Percentiles rank a stretch among this genome's conserved stretches.
These are phyloP conservation scores for Carposina sasakii DNA, from an alignment of 1,140 invertebrate genomes.

Conservation along the genomic window DNA sequence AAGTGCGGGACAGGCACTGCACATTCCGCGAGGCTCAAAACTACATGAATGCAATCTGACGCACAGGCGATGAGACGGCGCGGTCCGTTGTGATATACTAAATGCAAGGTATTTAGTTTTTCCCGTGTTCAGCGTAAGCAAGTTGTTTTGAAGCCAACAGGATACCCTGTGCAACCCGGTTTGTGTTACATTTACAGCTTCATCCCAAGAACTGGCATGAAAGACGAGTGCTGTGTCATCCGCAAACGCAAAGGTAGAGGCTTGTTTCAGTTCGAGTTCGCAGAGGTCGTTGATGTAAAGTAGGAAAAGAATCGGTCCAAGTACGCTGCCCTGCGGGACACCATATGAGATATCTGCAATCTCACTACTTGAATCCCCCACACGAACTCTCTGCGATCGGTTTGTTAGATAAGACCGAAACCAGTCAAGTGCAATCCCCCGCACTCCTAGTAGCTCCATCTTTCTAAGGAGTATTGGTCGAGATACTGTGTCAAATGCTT, in stretches of 20 bases:
- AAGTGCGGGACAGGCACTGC: neutral
- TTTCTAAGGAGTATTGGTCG: conserved; percentile 8
- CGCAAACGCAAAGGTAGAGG: conserved; percentile 9
- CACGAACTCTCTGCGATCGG: conserved; percentile 16
- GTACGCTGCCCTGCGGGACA: conserved; percentile 18
- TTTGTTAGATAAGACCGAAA: conserved; percentile 8
- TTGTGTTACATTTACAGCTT: neutral
- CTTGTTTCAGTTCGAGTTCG: neutral
- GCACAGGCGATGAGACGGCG: neutral
- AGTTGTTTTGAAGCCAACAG: neutral
- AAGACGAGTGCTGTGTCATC: conserved; percentile 13
- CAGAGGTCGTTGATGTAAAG: conserved; percentile 17
- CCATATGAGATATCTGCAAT: conserved; percentile 4
- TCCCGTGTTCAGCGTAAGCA: conserved; percentile 4
- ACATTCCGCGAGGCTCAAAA: too few species aligned
- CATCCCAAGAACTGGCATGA: neutral
- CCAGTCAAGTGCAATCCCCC: neutral
- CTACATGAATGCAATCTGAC: neutral
- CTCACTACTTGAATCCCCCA: conserved; percentile 9
- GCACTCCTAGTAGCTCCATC: neutral
- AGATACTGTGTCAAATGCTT: conserved; percentile 24
- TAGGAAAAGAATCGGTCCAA: conserved; percentile 16
- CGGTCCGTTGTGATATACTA: neutral
- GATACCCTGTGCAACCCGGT: neutral
- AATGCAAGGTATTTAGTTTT: conserved; percentile 10